Conservation (phyloP, 2,113 vertebrate genomes). For the human (Homo sapiens) region DNA sequence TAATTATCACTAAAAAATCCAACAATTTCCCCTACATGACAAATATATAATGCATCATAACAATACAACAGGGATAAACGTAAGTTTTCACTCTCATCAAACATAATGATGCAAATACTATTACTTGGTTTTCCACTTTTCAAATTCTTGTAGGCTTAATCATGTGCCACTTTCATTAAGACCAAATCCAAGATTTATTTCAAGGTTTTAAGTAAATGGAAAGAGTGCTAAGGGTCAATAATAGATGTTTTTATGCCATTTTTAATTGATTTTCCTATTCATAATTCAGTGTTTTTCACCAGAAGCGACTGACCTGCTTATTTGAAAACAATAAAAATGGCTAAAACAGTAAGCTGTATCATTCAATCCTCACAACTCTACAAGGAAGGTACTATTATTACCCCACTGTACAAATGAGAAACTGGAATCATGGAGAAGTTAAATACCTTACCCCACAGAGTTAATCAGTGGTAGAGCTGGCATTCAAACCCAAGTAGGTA, state of each 20-base stretch:
- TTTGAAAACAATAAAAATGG: conserved; percentile 35
- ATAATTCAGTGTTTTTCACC: conserved; percentile 15
- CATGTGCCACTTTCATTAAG: background rate
- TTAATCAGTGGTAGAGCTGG: background rate
- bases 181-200: conserved; percentile 40
- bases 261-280: conserved; percentile 36
- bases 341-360: conserved; percentile 14
- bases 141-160: conserved; percentile 43
- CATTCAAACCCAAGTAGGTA: background rate
- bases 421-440: background rate
- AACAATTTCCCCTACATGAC: background rate
- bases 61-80: background rate
- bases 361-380: conserved; percentile 35
- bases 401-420: background rate
- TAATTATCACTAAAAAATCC: background rate
- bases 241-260: background rate
- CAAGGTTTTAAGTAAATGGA: conserved; percentile 22
- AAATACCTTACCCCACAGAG: conserved; percentile 9
- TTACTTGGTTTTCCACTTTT: conserved; percentile 21
- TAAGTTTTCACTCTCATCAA: conserved; percentile 7
- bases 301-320: conserved; percentile 12
- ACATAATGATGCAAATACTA: conserved; percentile 40
- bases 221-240: conserved; percentile 34
- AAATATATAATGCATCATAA: background rate
- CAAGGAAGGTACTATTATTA: conserved; percentile 23